A percentile compares a stretch with the other conserved stretches of the same genome.
Conservation (phyloP, 2,797 vertebrate genomes). For the Trichosurus vulpecula region DNA sequence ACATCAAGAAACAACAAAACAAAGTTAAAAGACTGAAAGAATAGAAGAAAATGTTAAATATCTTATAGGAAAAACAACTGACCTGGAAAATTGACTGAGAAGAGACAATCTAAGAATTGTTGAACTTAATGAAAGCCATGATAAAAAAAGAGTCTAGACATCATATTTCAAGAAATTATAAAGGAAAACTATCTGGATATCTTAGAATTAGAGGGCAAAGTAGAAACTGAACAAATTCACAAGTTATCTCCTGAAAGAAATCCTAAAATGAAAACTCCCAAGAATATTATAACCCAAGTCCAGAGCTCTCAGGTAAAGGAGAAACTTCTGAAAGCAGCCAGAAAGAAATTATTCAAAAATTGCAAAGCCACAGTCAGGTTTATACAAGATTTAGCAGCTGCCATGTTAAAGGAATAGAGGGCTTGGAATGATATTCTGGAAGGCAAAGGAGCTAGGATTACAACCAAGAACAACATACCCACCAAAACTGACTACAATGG, state of each 20-base stretch:
- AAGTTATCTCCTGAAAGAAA: neutral
- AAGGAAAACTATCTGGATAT: neutral
- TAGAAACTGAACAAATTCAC: neutral
- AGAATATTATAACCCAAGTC: neutral
- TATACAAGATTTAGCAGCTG: neutral
- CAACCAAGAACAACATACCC: neutral
- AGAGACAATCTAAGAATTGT: neutral
- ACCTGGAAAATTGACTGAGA: neutral
- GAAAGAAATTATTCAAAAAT: neutral
- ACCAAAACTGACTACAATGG: neutral
- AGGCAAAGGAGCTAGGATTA: neutral
- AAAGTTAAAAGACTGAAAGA: neutral
- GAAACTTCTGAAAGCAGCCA: neutral
- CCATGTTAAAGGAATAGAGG: neutral
- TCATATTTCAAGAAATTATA: neutral
- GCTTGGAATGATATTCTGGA: neutral
- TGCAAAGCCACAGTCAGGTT: neutral
- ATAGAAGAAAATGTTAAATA: neutral
- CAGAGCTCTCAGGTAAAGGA: neutral
- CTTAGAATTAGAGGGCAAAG: neutral
- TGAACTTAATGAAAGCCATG: neutral
- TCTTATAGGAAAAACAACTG: neutral
- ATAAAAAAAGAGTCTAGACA: neutral
- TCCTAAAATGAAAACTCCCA: neutral
- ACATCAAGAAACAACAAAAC: neutral